phyloP scores from a whole-genome alignment of 2,797 vertebrate species.

The Sebastes steindachneri region DNA sequence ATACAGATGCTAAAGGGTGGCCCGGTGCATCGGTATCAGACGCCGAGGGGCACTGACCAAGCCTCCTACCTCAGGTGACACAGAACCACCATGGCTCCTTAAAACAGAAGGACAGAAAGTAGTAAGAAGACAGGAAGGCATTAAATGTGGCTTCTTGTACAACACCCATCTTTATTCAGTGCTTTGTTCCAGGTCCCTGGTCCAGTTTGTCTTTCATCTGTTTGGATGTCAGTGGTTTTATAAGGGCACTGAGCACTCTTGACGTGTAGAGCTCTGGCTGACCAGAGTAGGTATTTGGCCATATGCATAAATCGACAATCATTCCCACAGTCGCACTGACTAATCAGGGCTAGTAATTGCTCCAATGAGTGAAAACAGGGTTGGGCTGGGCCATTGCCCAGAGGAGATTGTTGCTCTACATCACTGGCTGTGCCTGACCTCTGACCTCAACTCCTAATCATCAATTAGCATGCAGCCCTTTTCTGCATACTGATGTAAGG shows the following conservation, averaged over 20 bases:
- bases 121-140: background rate
- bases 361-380: constrained; percentile 42
- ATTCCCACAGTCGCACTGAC: constrained; percentile 40
- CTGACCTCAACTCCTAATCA: constrained; percentile 70
- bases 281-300: constrained; percentile 7
- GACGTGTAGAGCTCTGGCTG: background rate
- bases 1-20: background rate
- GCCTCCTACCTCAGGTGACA: background rate
- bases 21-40: background rate
- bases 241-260: background rate
- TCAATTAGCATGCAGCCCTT: constrained; percentile 71
- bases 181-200: background rate
- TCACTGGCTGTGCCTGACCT: constrained; percentile 46
- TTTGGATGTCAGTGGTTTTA: background rate
- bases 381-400: constrained; percentile 36
- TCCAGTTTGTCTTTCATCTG: background rate
- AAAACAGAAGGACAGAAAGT: background rate
- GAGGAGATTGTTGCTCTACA: constrained; percentile 47
- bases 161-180: background rate
- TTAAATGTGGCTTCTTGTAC: background rate
- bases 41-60: background rate
- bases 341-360: constrained; percentile 63
- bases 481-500: constrained; percentile 53
- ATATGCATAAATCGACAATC: constrained; percentile 57
- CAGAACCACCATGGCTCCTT: background rate